Percentiles rank a stretch among this genome's conserved stretches.
Evolutionary conservation across 2,113 vertebrate genomes (phyloP).

Genomic region (Gasterosteus aculeatus): DNA sequence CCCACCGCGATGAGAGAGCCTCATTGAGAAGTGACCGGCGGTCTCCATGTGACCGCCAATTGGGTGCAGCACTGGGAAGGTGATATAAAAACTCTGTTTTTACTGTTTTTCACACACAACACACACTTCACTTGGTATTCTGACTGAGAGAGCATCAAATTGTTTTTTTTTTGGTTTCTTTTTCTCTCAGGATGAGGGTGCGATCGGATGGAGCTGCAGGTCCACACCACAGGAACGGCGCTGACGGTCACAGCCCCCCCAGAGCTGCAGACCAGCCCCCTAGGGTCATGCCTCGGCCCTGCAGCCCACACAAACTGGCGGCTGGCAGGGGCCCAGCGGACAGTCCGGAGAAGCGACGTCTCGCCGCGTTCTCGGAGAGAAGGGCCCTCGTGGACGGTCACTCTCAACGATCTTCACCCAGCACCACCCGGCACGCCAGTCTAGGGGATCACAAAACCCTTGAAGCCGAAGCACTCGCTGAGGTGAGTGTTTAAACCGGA

Average conservation of each 20-base stretch:
- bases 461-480: conserved; percentile 95
- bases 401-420: conserved; percentile 85
- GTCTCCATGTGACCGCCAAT: conserved; percentile 90
- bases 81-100: background rate
- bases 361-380: conserved; percentile 92
- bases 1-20: conserved; percentile 88
- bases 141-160: background rate
- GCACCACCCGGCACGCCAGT: conserved; percentile 91
- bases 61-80: conserved; percentile 90
- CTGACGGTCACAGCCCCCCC: conserved; percentile 91
- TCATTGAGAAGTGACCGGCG: conserved; percentile 91
- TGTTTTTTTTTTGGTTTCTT: conserved; percentile 1
- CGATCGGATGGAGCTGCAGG: conserved; percentile 93
- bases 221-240: conserved; percentile 88
- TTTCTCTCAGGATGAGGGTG: conserved; percentile 86
- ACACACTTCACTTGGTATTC: background rate
- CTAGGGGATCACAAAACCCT: conserved; percentile 96
- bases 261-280: conserved; percentile 90
- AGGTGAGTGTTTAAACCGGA: conserved; percentile 75
- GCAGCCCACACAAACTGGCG: conserved; percentile 94
- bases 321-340: conserved; percentile 87
- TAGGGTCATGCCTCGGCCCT: conserved; percentile 92
- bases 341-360: conserved; percentile 93
- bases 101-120: no score
- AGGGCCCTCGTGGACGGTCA: conserved; percentile 88